phyloP scores from a whole-genome alignment of 2,113 vertebrate species.

The Emydura subglobosa region DNA sequence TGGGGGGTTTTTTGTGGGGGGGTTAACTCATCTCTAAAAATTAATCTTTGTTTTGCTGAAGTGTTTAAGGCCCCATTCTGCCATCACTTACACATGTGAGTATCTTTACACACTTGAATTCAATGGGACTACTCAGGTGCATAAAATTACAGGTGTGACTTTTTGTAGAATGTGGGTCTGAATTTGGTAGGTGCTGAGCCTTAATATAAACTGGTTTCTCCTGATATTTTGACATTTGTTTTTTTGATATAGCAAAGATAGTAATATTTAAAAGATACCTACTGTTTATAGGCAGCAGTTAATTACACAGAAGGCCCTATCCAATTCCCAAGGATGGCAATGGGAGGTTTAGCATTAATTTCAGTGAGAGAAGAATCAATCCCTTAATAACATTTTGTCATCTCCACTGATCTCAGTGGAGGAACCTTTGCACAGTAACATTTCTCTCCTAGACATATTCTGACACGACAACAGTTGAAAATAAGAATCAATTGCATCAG shows the following conservation, averaged over 20 bases:
- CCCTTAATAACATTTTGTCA: slow-evolving; percentile 58
- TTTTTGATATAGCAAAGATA: slow-evolving; percentile 17
- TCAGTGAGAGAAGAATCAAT: slow-evolving; percentile 47
- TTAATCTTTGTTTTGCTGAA: neutral
- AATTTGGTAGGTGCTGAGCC: neutral
- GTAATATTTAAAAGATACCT: slow-evolving; percentile 4
- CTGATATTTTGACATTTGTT: neutral
- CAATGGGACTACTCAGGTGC: neutral
- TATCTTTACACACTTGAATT: neutral
- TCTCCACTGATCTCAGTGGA: slow-evolving; percentile 24
- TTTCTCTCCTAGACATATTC: slow-evolving; percentile 15
- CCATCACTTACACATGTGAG: neutral
- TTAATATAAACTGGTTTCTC: neutral
- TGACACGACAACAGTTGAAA: slow-evolving; percentile 49
- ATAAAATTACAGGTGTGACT: neutral
- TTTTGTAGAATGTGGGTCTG: neutral
- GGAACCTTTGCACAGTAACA: neutral
- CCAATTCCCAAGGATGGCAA: slow-evolving; percentile 6
- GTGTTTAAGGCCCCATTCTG: neutral
- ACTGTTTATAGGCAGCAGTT: neutral
- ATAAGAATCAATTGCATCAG: slow-evolving; percentile 51
- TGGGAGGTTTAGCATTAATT: slow-evolving; percentile 31
- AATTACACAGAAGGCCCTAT: neutral
- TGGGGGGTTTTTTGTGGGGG: neutral
- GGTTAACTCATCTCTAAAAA: neutral